Conservation (phyloP, 1,140 invertebrate genomes). For the Halyomorpha halys region DNA sequence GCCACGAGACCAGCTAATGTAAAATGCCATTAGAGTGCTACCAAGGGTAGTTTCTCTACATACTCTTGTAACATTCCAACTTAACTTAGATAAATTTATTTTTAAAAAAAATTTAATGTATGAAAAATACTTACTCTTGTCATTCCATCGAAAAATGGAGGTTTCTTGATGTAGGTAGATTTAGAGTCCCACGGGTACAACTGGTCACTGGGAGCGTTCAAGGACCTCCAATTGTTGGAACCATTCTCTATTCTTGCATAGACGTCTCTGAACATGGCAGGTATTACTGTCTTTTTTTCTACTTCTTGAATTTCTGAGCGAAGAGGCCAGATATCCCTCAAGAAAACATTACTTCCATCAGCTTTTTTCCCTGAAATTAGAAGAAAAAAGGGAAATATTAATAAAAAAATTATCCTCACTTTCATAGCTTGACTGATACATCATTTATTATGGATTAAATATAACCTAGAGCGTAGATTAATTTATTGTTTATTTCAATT, state of each 20-base stretch:
- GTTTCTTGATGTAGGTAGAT: constrained; percentile 90
- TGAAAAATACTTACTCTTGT: constrained; percentile 43
- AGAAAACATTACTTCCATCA: constrained; percentile 66
- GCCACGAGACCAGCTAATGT: no score
- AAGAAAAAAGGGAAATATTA: background rate
- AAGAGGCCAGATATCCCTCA: constrained; percentile 92
- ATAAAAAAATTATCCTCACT: no score
- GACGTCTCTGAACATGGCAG: constrained; percentile 92
- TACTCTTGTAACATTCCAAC: no score
- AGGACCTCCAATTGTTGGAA: constrained; percentile 72
- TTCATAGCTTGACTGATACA: no score
- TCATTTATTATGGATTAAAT: no score
- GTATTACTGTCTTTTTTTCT: constrained; percentile 82
- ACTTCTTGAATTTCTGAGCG: constrained; percentile 81
- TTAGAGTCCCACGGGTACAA: constrained; percentile 85
- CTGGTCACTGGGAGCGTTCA: constrained; percentile 67
- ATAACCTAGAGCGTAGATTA: no score
- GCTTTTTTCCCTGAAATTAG: constrained; percentile 45
- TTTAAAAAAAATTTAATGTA: no score
- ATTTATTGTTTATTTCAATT: no score
- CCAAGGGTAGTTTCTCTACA: no score
- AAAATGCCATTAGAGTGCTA: no score
- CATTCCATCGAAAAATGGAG: constrained; percentile 92
- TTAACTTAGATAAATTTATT: no score
- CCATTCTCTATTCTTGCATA: constrained; percentile 68